These are phyloP conservation scores for Apodemus agrarius DNA, from an alignment of 2,797 vertebrate species.

Conservation along the genomic window DNA sequence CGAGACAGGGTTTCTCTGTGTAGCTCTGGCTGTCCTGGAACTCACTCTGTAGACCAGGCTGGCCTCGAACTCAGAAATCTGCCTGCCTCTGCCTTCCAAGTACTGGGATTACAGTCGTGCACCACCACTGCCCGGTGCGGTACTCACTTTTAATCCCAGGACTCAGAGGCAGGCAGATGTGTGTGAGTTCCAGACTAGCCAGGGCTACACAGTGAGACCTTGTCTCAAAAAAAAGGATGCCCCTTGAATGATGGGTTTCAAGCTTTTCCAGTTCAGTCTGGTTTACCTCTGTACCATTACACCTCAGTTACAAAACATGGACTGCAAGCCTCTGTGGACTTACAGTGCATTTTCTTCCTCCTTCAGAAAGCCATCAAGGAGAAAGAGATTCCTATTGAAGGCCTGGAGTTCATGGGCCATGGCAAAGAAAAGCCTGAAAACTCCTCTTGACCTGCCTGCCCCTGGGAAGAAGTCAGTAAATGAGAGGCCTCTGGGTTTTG, in stretches of 20 bases:
- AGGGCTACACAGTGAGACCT: neutral
- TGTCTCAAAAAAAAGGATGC: neutral
- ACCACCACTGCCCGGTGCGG: too few species aligned
- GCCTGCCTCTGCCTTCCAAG: too few species aligned
- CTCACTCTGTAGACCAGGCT: too few species aligned
- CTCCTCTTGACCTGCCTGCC: conserved; percentile 86
- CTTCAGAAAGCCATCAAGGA: conserved; percentile 96
- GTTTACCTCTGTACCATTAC: neutral
- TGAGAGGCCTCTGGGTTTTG: conserved; percentile 7
- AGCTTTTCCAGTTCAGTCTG: neutral
- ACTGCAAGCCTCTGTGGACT: neutral
- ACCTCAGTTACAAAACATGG: neutral
- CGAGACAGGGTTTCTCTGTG: too few species aligned
- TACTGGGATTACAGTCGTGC: too few species aligned
- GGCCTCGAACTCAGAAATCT: too few species aligned
- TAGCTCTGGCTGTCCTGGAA: too few species aligned
- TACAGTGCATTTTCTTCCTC: conserved; percentile 58
- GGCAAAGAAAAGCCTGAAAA: conserved; percentile 93
- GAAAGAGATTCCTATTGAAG: conserved; percentile 97
- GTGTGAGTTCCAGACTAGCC: neutral
- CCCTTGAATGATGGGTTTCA: neutral
- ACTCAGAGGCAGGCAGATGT: neutral
- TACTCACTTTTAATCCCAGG: neutral
- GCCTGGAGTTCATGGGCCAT: conserved; percentile 96
- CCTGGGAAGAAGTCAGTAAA: conserved; percentile 10